Evolutionary conservation across 2,797 vertebrate species (phyloP).

Genomic region (Helicolenus hilgendorfi): DNA sequence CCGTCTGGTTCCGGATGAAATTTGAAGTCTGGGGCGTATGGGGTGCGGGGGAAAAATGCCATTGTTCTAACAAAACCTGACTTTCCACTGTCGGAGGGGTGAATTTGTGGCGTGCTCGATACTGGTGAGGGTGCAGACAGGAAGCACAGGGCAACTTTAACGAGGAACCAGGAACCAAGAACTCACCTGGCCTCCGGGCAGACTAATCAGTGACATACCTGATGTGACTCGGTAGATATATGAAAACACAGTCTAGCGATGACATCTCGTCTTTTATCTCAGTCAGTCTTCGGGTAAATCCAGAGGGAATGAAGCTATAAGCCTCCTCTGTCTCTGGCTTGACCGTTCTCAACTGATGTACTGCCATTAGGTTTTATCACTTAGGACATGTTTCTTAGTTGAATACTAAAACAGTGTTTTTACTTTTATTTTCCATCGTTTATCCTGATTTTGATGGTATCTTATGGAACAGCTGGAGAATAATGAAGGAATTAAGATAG

Average conservation of each 20-base stretch:
- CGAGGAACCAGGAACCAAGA: not conserved
- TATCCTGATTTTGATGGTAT: conserved; percentile 9
- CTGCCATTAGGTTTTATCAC: conserved; percentile 14
- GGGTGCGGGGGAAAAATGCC: not conserved
- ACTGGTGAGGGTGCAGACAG: conserved; percentile 15
- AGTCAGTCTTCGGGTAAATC: conserved; percentile 37
- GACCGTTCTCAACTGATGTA: conserved; percentile 15
- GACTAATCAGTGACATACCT: conserved; percentile 40
- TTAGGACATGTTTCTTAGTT: not conserved
- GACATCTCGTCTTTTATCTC: conserved; percentile 27
- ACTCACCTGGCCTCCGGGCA: conserved; percentile 22
- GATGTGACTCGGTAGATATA: conserved; percentile 9
- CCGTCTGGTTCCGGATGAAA: conserved; percentile 17
- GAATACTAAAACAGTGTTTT: conserved; percentile 1
- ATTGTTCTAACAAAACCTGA: not conserved
- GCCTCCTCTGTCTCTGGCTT: not conserved
- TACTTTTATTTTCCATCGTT: not conserved
- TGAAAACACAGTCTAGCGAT: conserved; percentile 19
- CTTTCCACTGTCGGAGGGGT: not conserved
- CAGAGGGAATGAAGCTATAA: conserved; percentile 3
- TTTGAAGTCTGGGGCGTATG: not conserved
- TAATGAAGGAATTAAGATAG: conserved; percentile 11
- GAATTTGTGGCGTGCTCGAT: not conserved
- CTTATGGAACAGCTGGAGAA: conserved; percentile 10
- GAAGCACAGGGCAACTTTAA: conserved; percentile 8